These are phyloP conservation scores for Lepidonotus clava DNA, from an alignment of 2,888 invertebrate species.

Conservation along the genomic window DNA sequence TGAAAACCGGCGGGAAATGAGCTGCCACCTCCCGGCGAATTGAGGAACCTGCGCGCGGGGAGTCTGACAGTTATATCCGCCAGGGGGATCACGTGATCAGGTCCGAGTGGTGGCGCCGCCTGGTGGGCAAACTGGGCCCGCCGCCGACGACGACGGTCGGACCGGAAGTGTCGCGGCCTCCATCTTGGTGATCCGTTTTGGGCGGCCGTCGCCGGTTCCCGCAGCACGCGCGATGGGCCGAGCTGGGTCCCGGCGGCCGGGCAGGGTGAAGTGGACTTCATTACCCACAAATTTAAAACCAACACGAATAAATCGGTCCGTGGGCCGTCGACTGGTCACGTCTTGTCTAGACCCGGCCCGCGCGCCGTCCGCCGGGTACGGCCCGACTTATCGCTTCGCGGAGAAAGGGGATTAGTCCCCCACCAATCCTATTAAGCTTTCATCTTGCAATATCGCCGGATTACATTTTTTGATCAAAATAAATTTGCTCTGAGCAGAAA, in stretches of 20 bases:
- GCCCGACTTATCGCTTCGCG: slow-evolving; percentile 48
- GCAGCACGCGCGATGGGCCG: neutral
- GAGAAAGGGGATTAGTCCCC: slow-evolving; percentile 52
- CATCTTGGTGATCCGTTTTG: too few species aligned
- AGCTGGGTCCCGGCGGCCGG: too few species aligned
- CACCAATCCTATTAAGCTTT: slow-evolving; percentile 55
- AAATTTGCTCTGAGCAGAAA: slow-evolving; percentile 51
- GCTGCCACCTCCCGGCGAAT: slow-evolving; percentile 42
- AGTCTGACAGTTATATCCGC: slow-evolving; percentile 35
- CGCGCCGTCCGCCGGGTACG: neutral
- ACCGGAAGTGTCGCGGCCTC: slow-evolving; percentile 29
- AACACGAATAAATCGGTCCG: slow-evolving; percentile 53
- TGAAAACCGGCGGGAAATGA: slow-evolving; percentile 35
- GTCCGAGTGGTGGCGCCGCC: neutral
- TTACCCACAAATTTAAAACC: slow-evolving; percentile 47
- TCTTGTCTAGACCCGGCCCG: neutral
- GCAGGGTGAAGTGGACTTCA: slow-evolving; percentile 33
- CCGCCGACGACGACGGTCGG: too few species aligned
- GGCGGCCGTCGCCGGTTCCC: neutral
- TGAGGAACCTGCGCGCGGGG: slow-evolving; percentile 24
- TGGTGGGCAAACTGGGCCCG: neutral
- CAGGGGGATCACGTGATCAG: neutral
- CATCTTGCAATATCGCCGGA: slow-evolving; percentile 55
- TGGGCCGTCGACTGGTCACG: neutral
- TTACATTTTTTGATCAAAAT: slow-evolving; percentile 57